phyloP scores from a whole-genome alignment of 2,797 vertebrate species.

The Sebastes elongatus region DNA sequence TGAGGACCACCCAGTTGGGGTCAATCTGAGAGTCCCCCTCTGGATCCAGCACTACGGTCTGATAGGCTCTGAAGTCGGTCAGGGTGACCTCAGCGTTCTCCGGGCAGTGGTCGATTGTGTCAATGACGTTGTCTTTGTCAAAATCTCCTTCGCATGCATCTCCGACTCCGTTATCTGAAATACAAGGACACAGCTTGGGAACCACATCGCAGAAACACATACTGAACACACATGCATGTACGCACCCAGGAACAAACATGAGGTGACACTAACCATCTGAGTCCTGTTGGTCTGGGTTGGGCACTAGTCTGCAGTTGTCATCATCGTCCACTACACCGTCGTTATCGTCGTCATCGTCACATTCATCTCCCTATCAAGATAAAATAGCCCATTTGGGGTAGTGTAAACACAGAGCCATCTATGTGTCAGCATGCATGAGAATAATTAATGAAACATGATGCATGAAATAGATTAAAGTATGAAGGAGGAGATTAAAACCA shows the following conservation, averaged over 20 bases:
- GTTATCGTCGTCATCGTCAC: conserved; percentile 95
- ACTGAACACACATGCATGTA: background rate
- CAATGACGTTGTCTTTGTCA: conserved; percentile 93
- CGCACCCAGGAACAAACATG: background rate
- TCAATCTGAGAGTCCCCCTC: conserved; percentile 99
- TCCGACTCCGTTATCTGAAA: conserved; percentile 88
- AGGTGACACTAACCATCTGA: conserved; percentile 85
- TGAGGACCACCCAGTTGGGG: conserved; percentile 98
- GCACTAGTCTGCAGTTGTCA: conserved; percentile 95
- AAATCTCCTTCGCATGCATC: conserved; percentile 95
- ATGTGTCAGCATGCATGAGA: background rate
- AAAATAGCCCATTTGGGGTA: background rate
- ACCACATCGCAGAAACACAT: background rate
- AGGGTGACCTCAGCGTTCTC: conserved; percentile 97
- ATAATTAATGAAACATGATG: background rate
- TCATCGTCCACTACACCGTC: conserved; percentile 91
- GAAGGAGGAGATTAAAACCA: conserved; percentile 50
- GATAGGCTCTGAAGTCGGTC: conserved; percentile 98
- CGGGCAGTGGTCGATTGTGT: conserved; percentile 93
- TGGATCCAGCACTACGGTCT: conserved; percentile 97
- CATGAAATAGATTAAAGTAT: background rate
- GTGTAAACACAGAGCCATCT: background rate
- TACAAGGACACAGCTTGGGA: background rate
- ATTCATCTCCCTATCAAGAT: conserved; percentile 88
- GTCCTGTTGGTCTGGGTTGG: conserved; percentile 91